Evolutionary conservation across 2,113 vertebrate species (phyloP), one percentile per base, ranked within the genome.

Genomic region (Sinocyclocheilus grahami): DNA sequence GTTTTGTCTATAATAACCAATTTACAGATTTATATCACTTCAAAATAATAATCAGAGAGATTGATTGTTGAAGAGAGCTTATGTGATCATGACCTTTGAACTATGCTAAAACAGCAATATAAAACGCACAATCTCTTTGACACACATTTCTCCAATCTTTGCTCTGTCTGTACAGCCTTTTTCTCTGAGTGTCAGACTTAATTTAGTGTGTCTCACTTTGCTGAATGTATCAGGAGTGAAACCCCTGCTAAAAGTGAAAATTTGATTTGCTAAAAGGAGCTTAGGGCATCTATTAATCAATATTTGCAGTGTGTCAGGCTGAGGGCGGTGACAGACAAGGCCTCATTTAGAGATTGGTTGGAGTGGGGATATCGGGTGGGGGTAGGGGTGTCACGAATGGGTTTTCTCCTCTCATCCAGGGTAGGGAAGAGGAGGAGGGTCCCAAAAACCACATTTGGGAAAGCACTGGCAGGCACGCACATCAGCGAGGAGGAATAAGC

Each of bases 241-340:
- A 91, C 96, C 95, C 93, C 95, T 95, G 95, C 96, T 95, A 96
- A 97, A 97, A 97, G 96, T 97, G 96, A 97, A 97, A 96, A 97
- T 97, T 97, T 99, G 96, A 99, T 98, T 98, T 98, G 97, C 96
- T 98, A 98, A 98, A 98, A 98, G 96, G 96, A 98, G 97, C 97
- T 96, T 96, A 97, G 96, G 96, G 96, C 96, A 95, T 96, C 96
- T 98, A 97, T 97, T 97, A 98, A 98, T 98, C 97, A 98, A 98
- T 98, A 97, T 97, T 97, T 97, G 95, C 95, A 94, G 95, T 96
- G 96, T 97, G 96, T 96, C 96, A 96, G 95, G 94, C 92, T 94
- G 94, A 94, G 95, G 95, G 94, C 76, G 80, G 87, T 88, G 90
- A 89, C 88, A 90, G 90, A 89, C 90, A 87, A 85, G 83, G 79